Evolutionary conservation across 2,113 vertebrate species (phyloP).

Genomic region (Oncorhynchus kisutch): DNA sequence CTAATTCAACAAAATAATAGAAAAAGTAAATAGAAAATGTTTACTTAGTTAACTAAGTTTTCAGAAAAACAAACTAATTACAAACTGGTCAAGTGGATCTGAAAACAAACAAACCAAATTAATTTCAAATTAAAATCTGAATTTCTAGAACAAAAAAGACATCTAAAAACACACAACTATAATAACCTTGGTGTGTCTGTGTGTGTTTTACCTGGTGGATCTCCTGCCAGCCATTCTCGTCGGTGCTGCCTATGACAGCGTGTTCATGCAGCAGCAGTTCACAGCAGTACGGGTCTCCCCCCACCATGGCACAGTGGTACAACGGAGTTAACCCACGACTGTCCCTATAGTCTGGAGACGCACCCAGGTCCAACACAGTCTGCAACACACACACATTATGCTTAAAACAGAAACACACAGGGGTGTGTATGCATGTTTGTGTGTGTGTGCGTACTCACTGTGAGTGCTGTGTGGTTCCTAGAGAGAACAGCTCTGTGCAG

Average conservation of each 20-base stretch:
- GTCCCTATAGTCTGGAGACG: slow-evolving; percentile 96
- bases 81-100: not conserved
- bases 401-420: not conserved
- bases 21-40: too few relatives aligned
- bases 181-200: slow-evolving; percentile 6
- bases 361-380: slow-evolving; percentile 91
- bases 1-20: too few relatives aligned
- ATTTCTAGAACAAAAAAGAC: too few relatives aligned
- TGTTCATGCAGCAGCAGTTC: slow-evolving; percentile 93
- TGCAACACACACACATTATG: slow-evolving; percentile 42
- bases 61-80: not conserved
- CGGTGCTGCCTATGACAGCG: slow-evolving; percentile 85
- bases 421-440: not conserved
- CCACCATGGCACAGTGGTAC: slow-evolving; percentile 94
- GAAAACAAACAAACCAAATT: too few relatives aligned
- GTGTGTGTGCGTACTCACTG: slow-evolving; percentile 52
- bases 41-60: too few relatives aligned
- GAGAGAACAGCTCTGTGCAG: slow-evolving; percentile 87
- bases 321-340: slow-evolving; percentile 91
- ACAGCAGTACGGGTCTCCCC: slow-evolving; percentile 93
- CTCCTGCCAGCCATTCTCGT: slow-evolving; percentile 97
- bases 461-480: slow-evolving; percentile 73
- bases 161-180: too few relatives aligned
- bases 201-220: slow-evolving; percentile 86
- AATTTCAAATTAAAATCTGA: too few relatives aligned